Percentiles rank a stretch among this genome's conserved stretches.
Evolutionary conservation across 2,888 invertebrate species (phyloP).

Genomic region (Hololepta plana): DNA sequence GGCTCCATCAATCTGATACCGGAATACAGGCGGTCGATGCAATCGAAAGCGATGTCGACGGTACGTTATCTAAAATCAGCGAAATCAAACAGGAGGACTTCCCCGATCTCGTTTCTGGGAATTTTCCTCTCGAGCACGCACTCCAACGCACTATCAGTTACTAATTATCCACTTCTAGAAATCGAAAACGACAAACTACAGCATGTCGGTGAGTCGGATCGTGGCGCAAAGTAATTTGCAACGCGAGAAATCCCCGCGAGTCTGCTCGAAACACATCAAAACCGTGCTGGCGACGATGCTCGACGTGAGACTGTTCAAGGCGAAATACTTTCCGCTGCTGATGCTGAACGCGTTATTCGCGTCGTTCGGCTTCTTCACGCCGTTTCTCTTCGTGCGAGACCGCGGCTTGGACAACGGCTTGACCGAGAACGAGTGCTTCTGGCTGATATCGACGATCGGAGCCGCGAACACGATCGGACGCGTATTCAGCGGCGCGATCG

Average conservation of each 20-base stretch:
- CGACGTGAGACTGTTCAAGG: conserved; percentile 62
- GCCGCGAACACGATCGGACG: conserved; percentile 77
- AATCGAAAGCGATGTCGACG: conserved; percentile 7
- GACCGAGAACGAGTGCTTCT: conserved; percentile 32
- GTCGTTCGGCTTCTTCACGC: conserved; percentile 83
- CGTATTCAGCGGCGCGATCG: conserved; percentile 63
- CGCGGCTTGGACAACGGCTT: conserved; percentile 38
- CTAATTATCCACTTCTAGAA: conserved; percentile 6
- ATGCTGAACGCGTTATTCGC: conserved; percentile 74
- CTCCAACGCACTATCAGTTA: neutral
- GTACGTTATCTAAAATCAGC: too few species aligned
- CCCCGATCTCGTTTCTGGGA: conserved; percentile 4
- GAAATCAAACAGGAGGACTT: too few species aligned
- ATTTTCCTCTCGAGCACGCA: conserved; percentile 1
- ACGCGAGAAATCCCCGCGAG: too few species aligned
- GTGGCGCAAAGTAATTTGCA: conserved; percentile 54
- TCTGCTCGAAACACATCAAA: too few species aligned
- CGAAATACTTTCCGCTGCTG: conserved; percentile 68
- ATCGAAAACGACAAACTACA: conserved; percentile 35
- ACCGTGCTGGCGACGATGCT: conserved; percentile 62
- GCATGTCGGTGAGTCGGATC: conserved; percentile 58
- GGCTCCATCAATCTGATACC: conserved; percentile 66
- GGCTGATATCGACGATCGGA: conserved; percentile 67
- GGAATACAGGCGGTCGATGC: conserved; percentile 35
- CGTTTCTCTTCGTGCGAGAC: conserved; percentile 53